A percentile compares a stretch with the other conserved stretches of the same genome.
Evolutionary conservation across 1,140 invertebrate genomes (phyloP).

Genomic region (Drosophila simulans): DNA sequence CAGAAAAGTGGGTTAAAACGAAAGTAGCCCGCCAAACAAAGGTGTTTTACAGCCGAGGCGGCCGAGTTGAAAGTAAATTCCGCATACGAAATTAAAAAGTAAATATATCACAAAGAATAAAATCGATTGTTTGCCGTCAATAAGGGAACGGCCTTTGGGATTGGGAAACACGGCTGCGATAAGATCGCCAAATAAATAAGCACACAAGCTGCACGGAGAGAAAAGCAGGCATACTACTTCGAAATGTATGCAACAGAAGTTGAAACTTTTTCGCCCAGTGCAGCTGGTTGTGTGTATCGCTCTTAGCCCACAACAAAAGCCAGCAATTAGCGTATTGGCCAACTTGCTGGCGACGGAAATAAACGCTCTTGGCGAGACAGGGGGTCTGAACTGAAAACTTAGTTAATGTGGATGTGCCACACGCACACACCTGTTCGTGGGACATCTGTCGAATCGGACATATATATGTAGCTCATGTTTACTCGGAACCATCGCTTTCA

Average conservation of each 20-base stretch:
- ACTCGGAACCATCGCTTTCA: slow-evolving; percentile 41
- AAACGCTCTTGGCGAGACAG: slow-evolving; percentile 32
- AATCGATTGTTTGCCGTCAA: slow-evolving; percentile 63
- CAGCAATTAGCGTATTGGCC: slow-evolving; percentile 36
- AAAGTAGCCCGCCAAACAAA: slow-evolving; percentile 42
- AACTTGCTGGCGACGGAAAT: slow-evolving; percentile 39
- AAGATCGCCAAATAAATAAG: slow-evolving; percentile 46
- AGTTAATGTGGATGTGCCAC: slow-evolving; percentile 29
- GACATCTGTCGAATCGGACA: slow-evolving; percentile 43
- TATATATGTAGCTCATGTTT: neutral
- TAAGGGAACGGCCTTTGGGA: slow-evolving; percentile 49
- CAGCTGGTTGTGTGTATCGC: neutral
- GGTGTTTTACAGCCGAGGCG: slow-evolving; percentile 40
- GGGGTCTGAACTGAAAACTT: slow-evolving; percentile 26
- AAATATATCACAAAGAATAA: slow-evolving; percentile 67
- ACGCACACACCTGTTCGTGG: slow-evolving; percentile 33
- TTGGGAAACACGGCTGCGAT: slow-evolving; percentile 36
- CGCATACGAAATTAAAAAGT: slow-evolving; percentile 1
- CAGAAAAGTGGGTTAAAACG: slow-evolving; percentile 74
- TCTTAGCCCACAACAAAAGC: slow-evolving; percentile 26
- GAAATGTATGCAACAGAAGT: too few species aligned
- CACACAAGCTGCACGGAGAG: slow-evolving; percentile 5
- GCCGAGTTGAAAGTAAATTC: slow-evolving; percentile 40
- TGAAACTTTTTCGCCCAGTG: neutral
- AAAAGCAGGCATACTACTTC: neutral